Conservation (phyloP, 2,113 vertebrate genomes). For the Nicator chloris region DNA sequence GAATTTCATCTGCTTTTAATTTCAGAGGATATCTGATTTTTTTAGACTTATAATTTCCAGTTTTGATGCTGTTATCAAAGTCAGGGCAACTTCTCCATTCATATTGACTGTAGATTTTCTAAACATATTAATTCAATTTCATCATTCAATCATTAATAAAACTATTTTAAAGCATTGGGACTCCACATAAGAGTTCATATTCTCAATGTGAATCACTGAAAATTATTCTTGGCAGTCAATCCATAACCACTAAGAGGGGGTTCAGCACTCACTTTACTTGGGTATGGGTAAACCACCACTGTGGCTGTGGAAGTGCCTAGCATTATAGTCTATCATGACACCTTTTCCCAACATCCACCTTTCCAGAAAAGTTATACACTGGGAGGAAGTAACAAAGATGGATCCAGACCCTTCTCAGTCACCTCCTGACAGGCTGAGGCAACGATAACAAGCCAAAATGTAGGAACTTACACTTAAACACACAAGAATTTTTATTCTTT, state of each 20-base stretch:
- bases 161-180: not conserved
- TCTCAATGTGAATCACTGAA: not conserved
- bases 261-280: not conserved
- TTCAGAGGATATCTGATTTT: not conserved
- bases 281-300: not conserved
- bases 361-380: not conserved
- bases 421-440: not conserved
- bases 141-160: not conserved
- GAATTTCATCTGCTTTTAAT: not conserved
- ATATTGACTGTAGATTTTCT: not conserved
- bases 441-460: not conserved
- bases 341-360: not conserved
- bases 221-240: not conserved
- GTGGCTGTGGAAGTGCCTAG: not conserved
- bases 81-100: not conserved
- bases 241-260: not conserved
- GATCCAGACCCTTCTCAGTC: not conserved
- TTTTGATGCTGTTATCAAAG: not conserved
- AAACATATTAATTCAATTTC: not conserved
- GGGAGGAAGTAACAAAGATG: not conserved
- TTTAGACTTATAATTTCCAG: not conserved
- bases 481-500: not conserved
- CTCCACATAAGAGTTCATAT: not conserved
- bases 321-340: not conserved
- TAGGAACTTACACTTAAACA: not conserved